Evolutionary conservation across 2,888 invertebrate species (phyloP), one percentile per base, ranked within the genome.

Genomic region (Drosophila mercatorum): DNA sequence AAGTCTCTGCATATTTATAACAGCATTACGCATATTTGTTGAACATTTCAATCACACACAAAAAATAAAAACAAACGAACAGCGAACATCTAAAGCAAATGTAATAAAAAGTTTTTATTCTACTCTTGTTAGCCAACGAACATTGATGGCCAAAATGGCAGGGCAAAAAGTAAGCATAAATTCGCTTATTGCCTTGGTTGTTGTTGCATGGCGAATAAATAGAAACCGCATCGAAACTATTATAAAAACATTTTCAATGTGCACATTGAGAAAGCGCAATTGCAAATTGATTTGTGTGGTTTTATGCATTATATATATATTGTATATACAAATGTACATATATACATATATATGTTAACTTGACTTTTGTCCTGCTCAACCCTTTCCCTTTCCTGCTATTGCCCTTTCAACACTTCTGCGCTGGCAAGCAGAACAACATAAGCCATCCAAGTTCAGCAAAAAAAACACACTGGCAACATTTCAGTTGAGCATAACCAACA

Each of bases 201-300:
- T 47, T 68, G 47, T 49, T 68, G 10, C 28, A 57, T 73, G 63
- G 64, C 53, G 74, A 78, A 87, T 86, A 83, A 89, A 87, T 74
- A 68, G 81, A 80, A 83, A 69, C 85, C 71, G 46, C 85, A 84
- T 72, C 65, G 81, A 87, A 88, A 87, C 72, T 78, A 71, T 75
- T 89, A 69, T 67, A 71, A 65, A 57, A 79, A 84, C 73, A 63
- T 68, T 76, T 81, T 69, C 56, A 66, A 68, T 67, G 47, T 69
- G 57, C 59, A 78, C 88, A 88, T 69, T 83, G 68, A 71, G 60
- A 67, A 52, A n/a, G 47, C 68, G 58, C 69, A 72, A 75, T 87
- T 75, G 83, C 69, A 76, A 85, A 88, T 89, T 89, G 83, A 84
- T 89, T 84, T 88, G 83, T 85, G 88, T 66, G 90, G 90, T 85